Evolutionary conservation across 2,797 vertebrate genomes (phyloP).

Genomic region (Centroberyx gerrardi): DNA sequence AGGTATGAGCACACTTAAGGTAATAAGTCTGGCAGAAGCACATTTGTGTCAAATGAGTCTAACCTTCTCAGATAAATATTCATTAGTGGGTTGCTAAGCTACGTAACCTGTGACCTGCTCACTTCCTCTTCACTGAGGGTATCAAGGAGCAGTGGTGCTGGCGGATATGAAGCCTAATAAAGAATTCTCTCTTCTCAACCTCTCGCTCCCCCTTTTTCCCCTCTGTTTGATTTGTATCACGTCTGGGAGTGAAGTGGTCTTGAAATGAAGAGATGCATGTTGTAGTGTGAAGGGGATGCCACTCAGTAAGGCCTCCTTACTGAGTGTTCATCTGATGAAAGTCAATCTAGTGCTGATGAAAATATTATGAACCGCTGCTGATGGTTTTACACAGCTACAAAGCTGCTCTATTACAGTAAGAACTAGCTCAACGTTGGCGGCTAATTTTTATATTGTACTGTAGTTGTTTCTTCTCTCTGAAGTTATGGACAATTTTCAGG

Average conservation of each 20-base stretch:
- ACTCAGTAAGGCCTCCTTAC: conserved; percentile 13
- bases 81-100: conserved; percentile 68
- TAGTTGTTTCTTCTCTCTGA: not conserved
- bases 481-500: not conserved
- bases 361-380: too few relatives aligned
- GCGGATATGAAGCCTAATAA: conserved; percentile 42
- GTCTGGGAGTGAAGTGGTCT: conserved; percentile 47
- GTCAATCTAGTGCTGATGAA: too few relatives aligned
- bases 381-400: too few relatives aligned
- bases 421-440: conserved; percentile 1
- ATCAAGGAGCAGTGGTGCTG: conserved; percentile 49
- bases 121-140: conserved; percentile 61
- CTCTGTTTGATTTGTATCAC: conserved; percentile 36
- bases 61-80: conserved; percentile 73
- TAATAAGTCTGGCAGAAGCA: conserved; percentile 50
- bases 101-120: conserved; percentile 67
- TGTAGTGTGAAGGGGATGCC: conserved; percentile 13
- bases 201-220: conserved; percentile 21
- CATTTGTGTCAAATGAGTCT: conserved; percentile 49
- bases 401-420: conserved; percentile 1
- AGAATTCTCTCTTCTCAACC: conserved; percentile 44
- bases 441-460: too few relatives aligned
- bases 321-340: conserved; percentile 35
- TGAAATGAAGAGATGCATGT: conserved; percentile 20
- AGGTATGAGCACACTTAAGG: conserved; percentile 22